phyloP scores from a whole-genome alignment of 2,113 vertebrate genomes.

The Esox niger region DNA sequence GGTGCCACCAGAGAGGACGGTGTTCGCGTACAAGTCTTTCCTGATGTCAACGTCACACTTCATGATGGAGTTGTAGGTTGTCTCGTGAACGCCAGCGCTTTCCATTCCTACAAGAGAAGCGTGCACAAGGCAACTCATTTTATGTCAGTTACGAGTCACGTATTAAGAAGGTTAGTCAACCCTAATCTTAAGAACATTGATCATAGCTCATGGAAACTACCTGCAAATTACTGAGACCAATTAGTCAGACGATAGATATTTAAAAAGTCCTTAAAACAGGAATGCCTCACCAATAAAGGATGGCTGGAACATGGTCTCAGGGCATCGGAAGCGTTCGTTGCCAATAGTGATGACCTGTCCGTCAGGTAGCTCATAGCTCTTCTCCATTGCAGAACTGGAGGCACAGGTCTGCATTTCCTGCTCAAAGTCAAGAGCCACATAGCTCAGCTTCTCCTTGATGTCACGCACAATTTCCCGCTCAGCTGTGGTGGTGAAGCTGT shows the following conservation, averaged over 20 bases:
- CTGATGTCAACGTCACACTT: no score
- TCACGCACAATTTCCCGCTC: conserved; percentile 51
- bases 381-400: conserved; percentile 82
- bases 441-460: conserved; percentile 82
- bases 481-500: conserved; percentile 66
- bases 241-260: no score
- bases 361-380: conserved; percentile 83
- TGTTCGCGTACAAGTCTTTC: conserved; percentile 64
- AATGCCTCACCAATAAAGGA: conserved; percentile 52
- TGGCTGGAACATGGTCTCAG: conserved; percentile 84
- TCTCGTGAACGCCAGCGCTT: background rate
- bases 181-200: no score
- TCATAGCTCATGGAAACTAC: no score
- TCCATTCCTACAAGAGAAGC: no score
- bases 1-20: conserved; percentile 79
- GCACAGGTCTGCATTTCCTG: conserved; percentile 84
- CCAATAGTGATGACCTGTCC: conserved; percentile 86
- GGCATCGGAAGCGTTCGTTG: conserved; percentile 83
- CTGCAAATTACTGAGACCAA: no score
- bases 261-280: no score
- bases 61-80: background rate
- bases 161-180: no score
- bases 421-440: conserved; percentile 82
- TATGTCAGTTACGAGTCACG: no score
- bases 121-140: no score